Base-by-base conservation (phyloP, 2,797 vertebrate species). In the Oryzias sinensis region DNA sequence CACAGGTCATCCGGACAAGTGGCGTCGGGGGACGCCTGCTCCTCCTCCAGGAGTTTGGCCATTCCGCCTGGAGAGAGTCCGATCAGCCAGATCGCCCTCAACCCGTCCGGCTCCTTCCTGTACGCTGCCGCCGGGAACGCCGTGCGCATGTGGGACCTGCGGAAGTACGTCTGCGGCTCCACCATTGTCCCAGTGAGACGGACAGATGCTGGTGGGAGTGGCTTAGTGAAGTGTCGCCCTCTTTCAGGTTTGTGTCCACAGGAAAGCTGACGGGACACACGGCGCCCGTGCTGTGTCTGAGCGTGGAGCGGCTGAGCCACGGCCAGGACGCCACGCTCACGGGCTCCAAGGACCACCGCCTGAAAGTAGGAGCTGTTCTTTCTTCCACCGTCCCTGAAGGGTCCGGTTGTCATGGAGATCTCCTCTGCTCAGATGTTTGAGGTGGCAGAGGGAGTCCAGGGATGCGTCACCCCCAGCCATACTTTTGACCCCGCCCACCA, bases 131-230 rank as follows among this genome's bases (percentile, higher is more conserved):
- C 97, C 22, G 95, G 95, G 63, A 99, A 96, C 46, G 90, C 94
- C 6, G 96, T 99, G 56, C 93, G 97, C 71, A 98, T 98, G 95
- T 99, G 97, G 97, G 97, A 99, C 74, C 91, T 99, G 33, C 95
- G 95, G 85, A 98, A 95, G 97, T 99, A 89, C 16, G 33, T 33
- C 33, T 3, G 77, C 50, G 7, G 1, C 14, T 5, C 1, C 4
- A 9, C 24, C 20, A 15, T 1, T 27, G 8, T 33, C 33, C 9
- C 9, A 9, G 8, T 33, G 3, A 8, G 8, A 9, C 20, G 8
- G 7, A 22, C 2, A 4, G 18, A 42, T 52, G 40, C 27, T 3
- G 9, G 40, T 24, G 13, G 5, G 41, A 18, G 16, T 40, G 29
- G 14, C 48, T 58, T 5, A 54, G 11, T 0, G 7, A 29, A 44